These are phyloP conservation scores for Mellivora capensis DNA, from an alignment of 2,113 vertebrate species.

Conservation along the genomic window DNA sequence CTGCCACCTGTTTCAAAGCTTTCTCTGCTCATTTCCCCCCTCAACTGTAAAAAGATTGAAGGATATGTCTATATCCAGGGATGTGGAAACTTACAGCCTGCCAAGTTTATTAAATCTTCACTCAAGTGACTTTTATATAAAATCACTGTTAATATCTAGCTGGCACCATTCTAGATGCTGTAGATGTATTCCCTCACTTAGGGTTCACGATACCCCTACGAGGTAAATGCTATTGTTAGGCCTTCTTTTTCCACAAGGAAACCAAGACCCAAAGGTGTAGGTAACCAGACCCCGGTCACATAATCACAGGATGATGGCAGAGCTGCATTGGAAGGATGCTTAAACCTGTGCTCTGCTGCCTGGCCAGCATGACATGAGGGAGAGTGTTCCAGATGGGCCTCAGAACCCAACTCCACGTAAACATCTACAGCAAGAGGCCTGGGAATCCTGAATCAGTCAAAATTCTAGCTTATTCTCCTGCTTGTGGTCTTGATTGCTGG, in stretches of 20 bases:
- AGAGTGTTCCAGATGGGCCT: background rate
- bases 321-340: rapidly evolving
- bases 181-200: background rate
- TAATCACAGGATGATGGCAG: background rate
- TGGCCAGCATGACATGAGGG: background rate
- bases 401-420: background rate
- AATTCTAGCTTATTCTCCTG: background rate
- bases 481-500: background rate
- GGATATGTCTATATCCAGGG: background rate
- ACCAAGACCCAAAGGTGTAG: background rate
- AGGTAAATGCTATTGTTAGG: background rate
- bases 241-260: background rate
- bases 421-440: background rate
- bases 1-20: background rate
- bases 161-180: background rate
- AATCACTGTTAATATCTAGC: background rate
- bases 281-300: background rate
- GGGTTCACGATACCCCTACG: background rate
- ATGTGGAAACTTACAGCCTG: background rate
- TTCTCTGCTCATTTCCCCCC: background rate
- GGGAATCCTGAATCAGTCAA: background rate
- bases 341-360: background rate
- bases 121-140: background rate
- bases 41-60: background rate
- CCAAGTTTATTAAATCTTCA: background rate